A percentile compares a stretch with the other conserved stretches of the same genome.
phyloP scores from a whole-genome alignment of 35 echinoderm and acorn worm species.

The Apostichopus parvimensis region DNA sequence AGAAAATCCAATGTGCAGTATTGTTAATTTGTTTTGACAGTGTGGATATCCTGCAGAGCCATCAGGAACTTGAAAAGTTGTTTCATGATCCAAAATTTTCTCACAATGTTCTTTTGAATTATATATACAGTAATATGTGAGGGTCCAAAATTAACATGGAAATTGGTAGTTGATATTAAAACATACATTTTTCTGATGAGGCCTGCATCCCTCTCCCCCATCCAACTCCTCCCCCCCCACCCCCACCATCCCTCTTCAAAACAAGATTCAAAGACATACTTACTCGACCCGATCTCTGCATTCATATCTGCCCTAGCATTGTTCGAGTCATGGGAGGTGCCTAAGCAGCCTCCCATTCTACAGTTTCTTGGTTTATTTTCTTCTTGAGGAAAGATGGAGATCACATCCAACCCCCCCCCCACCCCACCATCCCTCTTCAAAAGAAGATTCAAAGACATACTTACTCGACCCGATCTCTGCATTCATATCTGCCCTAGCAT shows the following conservation, averaged over 20 bases:
- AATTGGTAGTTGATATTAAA: too few relatives aligned
- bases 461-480: conserved; percentile 92
- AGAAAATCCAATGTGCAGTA: too few relatives aligned
- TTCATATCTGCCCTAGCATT: conserved; percentile 76
- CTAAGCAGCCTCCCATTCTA: conserved; percentile 90
- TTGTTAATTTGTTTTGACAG: too few relatives aligned
- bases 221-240: not conserved
- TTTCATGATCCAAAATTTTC: too few relatives aligned
- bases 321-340: conserved; percentile 74
- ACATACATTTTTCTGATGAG: too few relatives aligned
- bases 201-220: not conserved
- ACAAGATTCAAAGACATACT: conserved; percentile 1
- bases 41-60: too few relatives aligned
- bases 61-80: too few relatives aligned
- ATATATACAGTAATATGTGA: too few relatives aligned
- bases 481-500: conserved; percentile 75
- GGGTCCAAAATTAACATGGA: too few relatives aligned
- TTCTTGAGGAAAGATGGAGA: not conserved
- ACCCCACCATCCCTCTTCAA: not conserved
- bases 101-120: too few relatives aligned
- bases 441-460: not conserved
- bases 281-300: conserved; percentile 89
- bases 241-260: not conserved
- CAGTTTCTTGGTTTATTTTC: not conserved
- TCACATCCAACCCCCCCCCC: not conserved